A percentile compares a stretch with the other conserved stretches of the same genome.
Conservation (phyloP, 2,888 invertebrate species). For the Allygus modestus region DNA sequence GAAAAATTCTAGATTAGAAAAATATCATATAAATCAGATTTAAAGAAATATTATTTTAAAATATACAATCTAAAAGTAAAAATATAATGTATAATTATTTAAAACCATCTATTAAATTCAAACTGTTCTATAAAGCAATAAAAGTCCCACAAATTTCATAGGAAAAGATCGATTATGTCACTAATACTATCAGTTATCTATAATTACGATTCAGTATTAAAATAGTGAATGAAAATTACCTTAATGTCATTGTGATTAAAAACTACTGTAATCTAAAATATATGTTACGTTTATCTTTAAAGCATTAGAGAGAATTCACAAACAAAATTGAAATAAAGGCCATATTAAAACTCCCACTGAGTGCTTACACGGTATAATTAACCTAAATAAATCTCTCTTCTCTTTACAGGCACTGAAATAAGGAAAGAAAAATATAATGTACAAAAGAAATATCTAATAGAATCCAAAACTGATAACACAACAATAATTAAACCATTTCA, state of each 20-base stretch:
- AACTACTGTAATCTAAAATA: neutral
- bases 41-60: too few species aligned
- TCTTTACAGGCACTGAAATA: constrained; percentile 48
- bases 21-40: too few species aligned
- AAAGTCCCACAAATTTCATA: too few species aligned
- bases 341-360: constrained; percentile 13
- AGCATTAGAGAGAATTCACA: neutral
- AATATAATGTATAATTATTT: too few species aligned
- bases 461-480: constrained; percentile 50
- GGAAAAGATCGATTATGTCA: neutral
- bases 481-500: constrained; percentile 43
- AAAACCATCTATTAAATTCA: too few species aligned
- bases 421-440: constrained; percentile 43
- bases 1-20: neutral
- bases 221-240: neutral
- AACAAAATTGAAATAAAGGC: neutral
- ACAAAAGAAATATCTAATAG: constrained; percentile 43
- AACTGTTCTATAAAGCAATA: too few species aligned
- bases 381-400: constrained; percentile 43
- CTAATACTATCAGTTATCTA: neutral
- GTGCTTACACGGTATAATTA: constrained; percentile 15
- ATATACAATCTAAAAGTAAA: too few species aligned
- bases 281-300: neutral
- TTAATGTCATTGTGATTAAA: neutral
- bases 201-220: neutral